These are phyloP conservation scores for Monomorium pharaonis DNA, from an alignment of 1,140 invertebrate genomes.

Conservation along the genomic window DNA sequence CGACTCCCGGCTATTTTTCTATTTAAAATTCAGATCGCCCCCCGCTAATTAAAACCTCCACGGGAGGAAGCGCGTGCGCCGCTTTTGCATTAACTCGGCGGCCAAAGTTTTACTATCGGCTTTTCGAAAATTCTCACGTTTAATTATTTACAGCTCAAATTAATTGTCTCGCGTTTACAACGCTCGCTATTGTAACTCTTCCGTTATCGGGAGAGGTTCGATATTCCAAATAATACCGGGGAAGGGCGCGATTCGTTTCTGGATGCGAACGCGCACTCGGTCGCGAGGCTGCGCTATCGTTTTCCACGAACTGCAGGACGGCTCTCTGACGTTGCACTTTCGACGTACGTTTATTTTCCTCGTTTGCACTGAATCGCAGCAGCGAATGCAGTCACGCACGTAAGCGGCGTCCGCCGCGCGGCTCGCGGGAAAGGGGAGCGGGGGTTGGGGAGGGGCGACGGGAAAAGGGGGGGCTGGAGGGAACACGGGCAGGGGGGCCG, in stretches of 20 bases:
- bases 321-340: constrained; percentile 47
- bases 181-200: not conserved
- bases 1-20: not conserved
- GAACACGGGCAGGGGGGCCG: not conserved
- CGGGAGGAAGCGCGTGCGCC: too few species aligned
- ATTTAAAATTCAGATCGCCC: not conserved
- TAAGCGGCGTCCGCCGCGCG: constrained; percentile 17
- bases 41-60: constrained; percentile 20
- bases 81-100: not conserved
- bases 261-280: too few species aligned
- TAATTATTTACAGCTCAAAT: not conserved
- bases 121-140: constrained; percentile 1
- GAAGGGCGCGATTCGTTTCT: not conserved
- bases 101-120: not conserved
- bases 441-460: not conserved
- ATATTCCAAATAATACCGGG: not conserved
- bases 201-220: not conserved
- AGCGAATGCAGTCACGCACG: constrained; percentile 47
- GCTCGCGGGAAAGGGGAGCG: not conserved
- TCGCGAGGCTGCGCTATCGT: constrained; percentile 22
- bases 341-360: constrained; percentile 50
- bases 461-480: constrained; percentile 9
- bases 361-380: constrained; percentile 48
- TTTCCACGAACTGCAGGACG: constrained; percentile 20
- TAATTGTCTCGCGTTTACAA: not conserved